Evolutionary conservation across 1,140 invertebrate genomes (phyloP).

Genomic region (Lepidurus couesii): DNA sequence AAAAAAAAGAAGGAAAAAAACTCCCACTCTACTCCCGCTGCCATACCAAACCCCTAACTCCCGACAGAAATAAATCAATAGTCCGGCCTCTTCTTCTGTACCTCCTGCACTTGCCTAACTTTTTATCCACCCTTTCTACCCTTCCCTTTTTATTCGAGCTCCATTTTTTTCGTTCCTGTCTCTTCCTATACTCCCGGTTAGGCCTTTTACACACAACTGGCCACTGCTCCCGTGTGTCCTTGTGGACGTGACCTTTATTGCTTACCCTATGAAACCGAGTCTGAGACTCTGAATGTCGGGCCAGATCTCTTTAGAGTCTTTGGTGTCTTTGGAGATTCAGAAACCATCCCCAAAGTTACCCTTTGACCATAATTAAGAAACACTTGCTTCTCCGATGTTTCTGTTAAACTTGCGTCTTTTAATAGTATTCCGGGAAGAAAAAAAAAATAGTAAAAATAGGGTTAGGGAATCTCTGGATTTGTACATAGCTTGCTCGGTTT

Average conservation of each 20-base stretch:
- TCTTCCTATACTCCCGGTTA: background rate
- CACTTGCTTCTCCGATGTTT: background rate
- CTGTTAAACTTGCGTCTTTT: background rate
- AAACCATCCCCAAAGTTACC: background rate
- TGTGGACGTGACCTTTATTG: constrained; percentile 1
- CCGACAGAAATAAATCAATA: constrained; percentile 22
- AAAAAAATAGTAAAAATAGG: background rate
- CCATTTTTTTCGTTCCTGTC: background rate
- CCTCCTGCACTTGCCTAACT: constrained; percentile 18
- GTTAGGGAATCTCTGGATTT: background rate
- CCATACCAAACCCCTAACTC: constrained; percentile 1
- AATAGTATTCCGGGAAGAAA: background rate
- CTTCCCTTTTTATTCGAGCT: background rate
- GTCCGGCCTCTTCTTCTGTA: constrained; percentile 21
- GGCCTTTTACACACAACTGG: background rate
- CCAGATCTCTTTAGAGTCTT: background rate
- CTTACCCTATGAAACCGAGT: background rate
- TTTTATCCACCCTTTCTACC: constrained; percentile 10
- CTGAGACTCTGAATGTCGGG: background rate
- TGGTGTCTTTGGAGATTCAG: background rate
- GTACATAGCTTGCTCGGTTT: background rate
- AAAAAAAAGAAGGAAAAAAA: background rate
- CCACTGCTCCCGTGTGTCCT: background rate
- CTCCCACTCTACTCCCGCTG: constrained; percentile 5
- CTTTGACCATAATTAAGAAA: background rate